phyloP scores from a whole-genome alignment of 2,888 invertebrate genomes.

The Empis stercorea region DNA sequence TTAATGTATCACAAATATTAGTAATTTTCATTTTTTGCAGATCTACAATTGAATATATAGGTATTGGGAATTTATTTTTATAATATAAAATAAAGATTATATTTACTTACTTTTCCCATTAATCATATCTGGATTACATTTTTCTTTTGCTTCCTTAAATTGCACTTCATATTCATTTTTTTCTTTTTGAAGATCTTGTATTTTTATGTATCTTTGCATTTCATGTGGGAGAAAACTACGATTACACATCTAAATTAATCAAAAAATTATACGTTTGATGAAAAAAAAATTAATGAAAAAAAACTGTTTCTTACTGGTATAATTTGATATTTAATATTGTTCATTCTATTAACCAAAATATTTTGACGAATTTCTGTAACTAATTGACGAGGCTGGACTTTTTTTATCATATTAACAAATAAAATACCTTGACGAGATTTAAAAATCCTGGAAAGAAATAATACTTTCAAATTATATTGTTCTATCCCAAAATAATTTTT shows the following conservation, averaged over 20 bases:
- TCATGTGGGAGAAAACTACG: constrained; percentile 25
- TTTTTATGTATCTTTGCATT: constrained; percentile 24
- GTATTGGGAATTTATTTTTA: neutral
- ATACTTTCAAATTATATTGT: neutral
- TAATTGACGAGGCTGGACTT: constrained; percentile 26
- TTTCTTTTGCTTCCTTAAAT: constrained; percentile 18
- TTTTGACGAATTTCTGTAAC: constrained; percentile 27
- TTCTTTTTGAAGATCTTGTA: constrained; percentile 22
- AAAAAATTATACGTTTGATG: too few species aligned
- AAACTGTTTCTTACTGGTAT: constrained; percentile 19
- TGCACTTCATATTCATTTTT: constrained; percentile 16
- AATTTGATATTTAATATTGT: constrained; percentile 19
- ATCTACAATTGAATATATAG: constrained; percentile 17
- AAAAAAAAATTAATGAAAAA: neutral
- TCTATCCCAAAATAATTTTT: neutral
- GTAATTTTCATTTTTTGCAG: constrained; percentile 24
- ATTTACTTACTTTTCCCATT: constrained; percentile 26
- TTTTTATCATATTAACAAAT: constrained; percentile 25
- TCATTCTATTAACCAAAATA: constrained; percentile 26
- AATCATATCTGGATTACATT: constrained; percentile 21
- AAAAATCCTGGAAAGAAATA: constrained; percentile 23
- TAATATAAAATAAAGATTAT: neutral
- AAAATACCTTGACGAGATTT: constrained; percentile 27
- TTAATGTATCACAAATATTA: constrained; percentile 19
- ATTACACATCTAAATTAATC: constrained; percentile 15